Conservation (phyloP, 2,888 invertebrate species). For the Amitus sp. region DNA sequence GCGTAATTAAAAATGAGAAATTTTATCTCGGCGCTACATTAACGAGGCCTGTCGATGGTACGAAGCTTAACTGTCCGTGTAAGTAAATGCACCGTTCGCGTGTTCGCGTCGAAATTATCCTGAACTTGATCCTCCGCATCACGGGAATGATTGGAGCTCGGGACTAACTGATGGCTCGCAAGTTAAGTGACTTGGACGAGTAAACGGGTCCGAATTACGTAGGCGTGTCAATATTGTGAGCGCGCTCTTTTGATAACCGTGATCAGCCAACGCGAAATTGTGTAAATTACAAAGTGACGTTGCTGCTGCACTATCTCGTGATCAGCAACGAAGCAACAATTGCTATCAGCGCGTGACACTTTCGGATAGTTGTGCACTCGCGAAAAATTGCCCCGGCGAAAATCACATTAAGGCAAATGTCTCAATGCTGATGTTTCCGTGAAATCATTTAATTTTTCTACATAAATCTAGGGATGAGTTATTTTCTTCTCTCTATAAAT, state of each 20-base stretch:
- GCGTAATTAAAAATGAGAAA: background rate
- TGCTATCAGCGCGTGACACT: conserved; percentile 23
- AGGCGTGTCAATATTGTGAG: conserved; percentile 58
- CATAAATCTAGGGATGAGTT: too few relatives aligned
- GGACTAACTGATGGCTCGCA: conserved; percentile 33
- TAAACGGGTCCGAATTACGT: conserved; percentile 62
- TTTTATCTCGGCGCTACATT: conserved; percentile 13
- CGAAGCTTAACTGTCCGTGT: conserved; percentile 33
- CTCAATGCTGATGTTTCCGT: too few relatives aligned
- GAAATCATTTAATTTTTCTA: too few relatives aligned
- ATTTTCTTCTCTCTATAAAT: too few relatives aligned
- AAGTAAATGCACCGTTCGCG: conserved; percentile 40
- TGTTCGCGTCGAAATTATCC: conserved; percentile 36
- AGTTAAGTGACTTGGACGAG: conserved; percentile 54
- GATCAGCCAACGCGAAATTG: conserved; percentile 42
- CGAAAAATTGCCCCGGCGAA: too few relatives aligned
- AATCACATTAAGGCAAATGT: too few relatives aligned
- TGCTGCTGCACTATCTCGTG: conserved; percentile 16
- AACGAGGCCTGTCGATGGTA: conserved; percentile 39
- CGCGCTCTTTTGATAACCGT: conserved; percentile 41
- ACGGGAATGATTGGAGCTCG: conserved; percentile 38
- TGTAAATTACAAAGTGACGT: conserved; percentile 42
- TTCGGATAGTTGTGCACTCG: too few relatives aligned
- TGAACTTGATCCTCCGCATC: conserved; percentile 27
- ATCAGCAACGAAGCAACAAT: conserved; percentile 34